Percentiles rank a stretch among this genome's conserved stretches.
phyloP scores from a whole-genome alignment of 2,113 vertebrate species.

The Mesocricetus auratus region DNA sequence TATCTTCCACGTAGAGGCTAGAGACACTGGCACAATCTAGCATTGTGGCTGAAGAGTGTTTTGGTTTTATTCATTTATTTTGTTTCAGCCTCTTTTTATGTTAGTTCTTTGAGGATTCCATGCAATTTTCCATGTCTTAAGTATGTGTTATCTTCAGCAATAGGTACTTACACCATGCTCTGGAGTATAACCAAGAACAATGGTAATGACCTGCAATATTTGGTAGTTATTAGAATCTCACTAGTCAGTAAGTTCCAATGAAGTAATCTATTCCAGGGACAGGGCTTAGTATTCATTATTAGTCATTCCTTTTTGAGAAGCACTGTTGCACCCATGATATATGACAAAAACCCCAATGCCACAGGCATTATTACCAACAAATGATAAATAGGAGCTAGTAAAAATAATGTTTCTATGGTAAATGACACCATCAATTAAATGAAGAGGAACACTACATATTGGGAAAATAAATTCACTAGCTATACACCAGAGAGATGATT shows the following conservation, averaged over 20 bases:
- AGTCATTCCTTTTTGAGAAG: rapidly evolving
- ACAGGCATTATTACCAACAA: not conserved
- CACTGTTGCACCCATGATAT: not conserved
- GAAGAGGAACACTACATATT: not conserved
- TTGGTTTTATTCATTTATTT: not conserved
- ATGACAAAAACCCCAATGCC: not conserved
- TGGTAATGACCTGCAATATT: not conserved
- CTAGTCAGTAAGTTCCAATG: not conserved
- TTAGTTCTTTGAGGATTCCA: not conserved
- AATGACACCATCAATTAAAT: not conserved
- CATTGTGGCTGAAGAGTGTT: too few species aligned
- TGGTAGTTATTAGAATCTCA: not conserved
- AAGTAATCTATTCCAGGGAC: not conserved
- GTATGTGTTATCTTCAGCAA: not conserved
- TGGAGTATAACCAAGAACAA: not conserved
- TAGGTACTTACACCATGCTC: not conserved
- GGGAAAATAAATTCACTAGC: not conserved
- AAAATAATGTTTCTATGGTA: not conserved
- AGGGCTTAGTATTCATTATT: not conserved
- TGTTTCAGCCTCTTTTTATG: not conserved
- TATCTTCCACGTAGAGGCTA: not conserved
- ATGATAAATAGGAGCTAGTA: not conserved
- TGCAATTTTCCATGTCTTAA: not conserved
- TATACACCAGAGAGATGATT: not conserved
- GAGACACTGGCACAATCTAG: not conserved